These are phyloP conservation scores for Caenorhabditis sulstoni DNA, from an alignment of 2,888 invertebrate species.

Conservation along the genomic window DNA sequence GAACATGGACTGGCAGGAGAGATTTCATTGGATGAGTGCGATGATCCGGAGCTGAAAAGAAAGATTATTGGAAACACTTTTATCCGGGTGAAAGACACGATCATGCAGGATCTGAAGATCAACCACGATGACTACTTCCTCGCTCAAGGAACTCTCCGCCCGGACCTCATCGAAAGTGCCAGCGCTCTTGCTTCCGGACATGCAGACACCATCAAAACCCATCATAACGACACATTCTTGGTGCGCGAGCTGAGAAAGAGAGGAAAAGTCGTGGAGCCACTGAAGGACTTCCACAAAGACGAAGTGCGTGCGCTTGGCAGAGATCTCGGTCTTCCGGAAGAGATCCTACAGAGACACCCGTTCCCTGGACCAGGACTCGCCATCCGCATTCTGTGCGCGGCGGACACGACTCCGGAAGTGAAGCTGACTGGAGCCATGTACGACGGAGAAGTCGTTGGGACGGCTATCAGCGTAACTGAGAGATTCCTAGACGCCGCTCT, in stretches of 20 bases:
- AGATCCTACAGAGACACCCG: conserved; percentile 93
- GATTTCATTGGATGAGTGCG: conserved; percentile 64
- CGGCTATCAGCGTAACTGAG: background rate
- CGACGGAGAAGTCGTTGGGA: background rate
- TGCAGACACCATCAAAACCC: conserved; percentile 98
- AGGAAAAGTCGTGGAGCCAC: conserved; percentile 96
- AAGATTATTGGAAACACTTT: conserved; percentile 99
- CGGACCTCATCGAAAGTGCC: conserved; percentile 98
- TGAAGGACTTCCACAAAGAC: conserved; percentile 98
- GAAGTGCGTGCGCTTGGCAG: conserved; percentile 92
- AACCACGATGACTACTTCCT: conserved; percentile 85
- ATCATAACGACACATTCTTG: conserved; percentile 98
- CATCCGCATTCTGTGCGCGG: conserved; percentile 95
- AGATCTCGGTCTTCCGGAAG: conserved; percentile 90
- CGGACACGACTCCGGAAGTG: conserved; percentile 80
- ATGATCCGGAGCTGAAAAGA: conserved; percentile 96
- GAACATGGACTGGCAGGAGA: conserved; percentile 45
- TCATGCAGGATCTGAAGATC: conserved; percentile 87
- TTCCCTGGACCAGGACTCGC: conserved; percentile 98
- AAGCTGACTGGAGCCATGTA: conserved; percentile 2
- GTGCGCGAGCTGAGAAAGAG: conserved; percentile 86
- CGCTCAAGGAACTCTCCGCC: conserved; percentile 88
- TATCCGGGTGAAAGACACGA: conserved; percentile 85
- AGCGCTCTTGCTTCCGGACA: conserved; percentile 86
- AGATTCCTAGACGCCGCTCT: conserved; percentile 12